Base-by-base conservation (phyloP, 2,113 vertebrate genomes). In the Nyctereutes procyonoides region DNA sequence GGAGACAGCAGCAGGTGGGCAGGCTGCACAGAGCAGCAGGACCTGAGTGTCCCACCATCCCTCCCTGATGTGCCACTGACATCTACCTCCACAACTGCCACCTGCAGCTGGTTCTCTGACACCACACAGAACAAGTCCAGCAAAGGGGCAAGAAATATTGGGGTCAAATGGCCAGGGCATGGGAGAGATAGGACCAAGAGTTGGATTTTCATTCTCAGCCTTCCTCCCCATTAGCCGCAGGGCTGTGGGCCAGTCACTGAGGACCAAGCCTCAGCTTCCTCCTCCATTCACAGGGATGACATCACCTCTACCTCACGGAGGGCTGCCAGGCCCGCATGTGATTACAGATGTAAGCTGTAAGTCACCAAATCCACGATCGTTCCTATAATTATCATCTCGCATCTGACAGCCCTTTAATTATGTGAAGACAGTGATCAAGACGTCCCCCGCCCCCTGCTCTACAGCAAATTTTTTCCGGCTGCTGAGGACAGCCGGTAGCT, bases 321-420 rank as follows among this genome's bases (percentile, higher is more conserved):
- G 88, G 71, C 94, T 83, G 96, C 88, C 80, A 97, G 96, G 95
- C 87, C 83, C 58, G 19, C 89, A 48, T 28, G 56, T 22, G 48
- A 94, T 97, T 95, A 97, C 94, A 97, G 97, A 97, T 96, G 94
- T 95, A 92, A 96, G 95, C 93, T 60, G n/a, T 62, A 62, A 88
- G 88, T 96, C 11, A 22, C 96, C 95, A 95, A 97, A 95, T 93
- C 97, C 95, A 79, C 1, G 74, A 51, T 77, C 24, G 1, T 83
- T 81, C 96, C 97, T 98, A 43, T 98, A 98, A 98, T 98, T 98
- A 98, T 82, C 94, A 74, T 95, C 74, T 92, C 14, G 30, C 12
- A 1, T 97, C 94, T 92, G 96, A 96, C 95, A 97, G 93, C 90
- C 97, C 97, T 97, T 97, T 98, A 97, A 97, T 98, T 98, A 98